Percentiles rank a stretch among this genome's conserved stretches.
Evolutionary conservation across 2,113 vertebrate species (phyloP).

Genomic region (Choloepus hoffmanni): DNA sequence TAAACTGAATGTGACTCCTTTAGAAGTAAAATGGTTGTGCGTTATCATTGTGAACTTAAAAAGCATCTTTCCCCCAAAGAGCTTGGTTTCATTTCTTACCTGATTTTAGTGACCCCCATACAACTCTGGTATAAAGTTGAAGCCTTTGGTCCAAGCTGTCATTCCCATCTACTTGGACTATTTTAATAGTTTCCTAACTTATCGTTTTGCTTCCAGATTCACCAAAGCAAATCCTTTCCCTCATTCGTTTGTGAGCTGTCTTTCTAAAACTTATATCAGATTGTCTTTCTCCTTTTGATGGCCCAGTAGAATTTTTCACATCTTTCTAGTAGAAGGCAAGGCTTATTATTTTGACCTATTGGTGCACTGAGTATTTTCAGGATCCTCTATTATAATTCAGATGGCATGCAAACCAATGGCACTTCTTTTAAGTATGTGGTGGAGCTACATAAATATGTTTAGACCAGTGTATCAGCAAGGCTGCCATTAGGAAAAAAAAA

Average conservation of each 20-base stretch:
- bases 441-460: background rate
- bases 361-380: background rate
- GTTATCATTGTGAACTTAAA: conserved; percentile 43
- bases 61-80: background rate
- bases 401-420: background rate
- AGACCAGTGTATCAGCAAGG: background rate
- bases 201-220: background rate
- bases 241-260: conserved; percentile 24
- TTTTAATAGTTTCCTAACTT: background rate
- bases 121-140: background rate
- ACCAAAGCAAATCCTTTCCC: conserved; percentile 38
- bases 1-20: background rate
- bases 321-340: background rate
- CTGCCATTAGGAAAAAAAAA: background rate
- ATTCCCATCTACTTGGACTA: background rate
- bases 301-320: conserved; percentile 7
- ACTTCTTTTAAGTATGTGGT: background rate
- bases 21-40: conserved; percentile 17
- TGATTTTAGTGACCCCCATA: conserved; percentile 37
- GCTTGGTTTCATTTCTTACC: conserved; percentile 4
- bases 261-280: conserved; percentile 34
- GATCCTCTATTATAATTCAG: background rate
- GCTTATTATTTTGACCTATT: background rate
- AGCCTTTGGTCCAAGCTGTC: background rate
- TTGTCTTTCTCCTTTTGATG: background rate